Conservation (phyloP, 1,140 invertebrate genomes). For the Zaprionus ornatus region DNA sequence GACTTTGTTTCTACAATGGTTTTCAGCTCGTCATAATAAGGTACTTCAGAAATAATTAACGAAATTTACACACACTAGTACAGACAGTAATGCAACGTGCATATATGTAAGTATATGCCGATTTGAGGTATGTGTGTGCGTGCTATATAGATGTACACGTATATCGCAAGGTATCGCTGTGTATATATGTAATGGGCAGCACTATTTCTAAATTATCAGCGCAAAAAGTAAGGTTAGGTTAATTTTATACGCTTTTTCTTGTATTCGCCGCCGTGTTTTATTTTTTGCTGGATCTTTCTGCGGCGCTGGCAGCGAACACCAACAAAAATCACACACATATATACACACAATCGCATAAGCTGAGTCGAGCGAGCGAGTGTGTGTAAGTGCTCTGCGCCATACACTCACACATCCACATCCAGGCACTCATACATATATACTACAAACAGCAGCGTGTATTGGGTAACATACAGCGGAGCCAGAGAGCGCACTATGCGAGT, state of each 20-base stretch:
- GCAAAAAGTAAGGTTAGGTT: conserved; percentile 80
- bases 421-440: conserved; percentile 12
- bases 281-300: conserved; percentile 82
- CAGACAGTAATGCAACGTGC: conserved; percentile 22
- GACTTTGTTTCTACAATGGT: conserved; percentile 41
- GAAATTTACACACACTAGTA: conserved; percentile 48
- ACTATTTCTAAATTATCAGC: conserved; percentile 80
- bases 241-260: conserved; percentile 76
- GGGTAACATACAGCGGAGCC: conserved; percentile 64
- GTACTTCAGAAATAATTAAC: conserved; percentile 66
- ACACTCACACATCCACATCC: conserved; percentile 48
- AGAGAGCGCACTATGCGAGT: conserved; percentile 27
- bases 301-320: conserved; percentile 63
- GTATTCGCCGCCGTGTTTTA: conserved; percentile 61
- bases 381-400: conserved; percentile 32
- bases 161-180: conserved; percentile 16
- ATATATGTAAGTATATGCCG: conserved; percentile 16
- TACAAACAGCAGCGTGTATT: conserved; percentile 60
- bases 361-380: conserved; percentile 17
- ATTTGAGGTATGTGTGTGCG: neutral
- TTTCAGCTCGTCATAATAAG: conserved; percentile 11
- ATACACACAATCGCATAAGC: conserved; percentile 9
- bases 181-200: conserved; percentile 54
- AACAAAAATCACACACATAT: conserved; percentile 41
- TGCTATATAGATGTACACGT: conserved; percentile 2